Conservation (phyloP, 30 jellyfish, hydroid and myxozoan genomes). For the Cassiopea andromeda region DNA sequence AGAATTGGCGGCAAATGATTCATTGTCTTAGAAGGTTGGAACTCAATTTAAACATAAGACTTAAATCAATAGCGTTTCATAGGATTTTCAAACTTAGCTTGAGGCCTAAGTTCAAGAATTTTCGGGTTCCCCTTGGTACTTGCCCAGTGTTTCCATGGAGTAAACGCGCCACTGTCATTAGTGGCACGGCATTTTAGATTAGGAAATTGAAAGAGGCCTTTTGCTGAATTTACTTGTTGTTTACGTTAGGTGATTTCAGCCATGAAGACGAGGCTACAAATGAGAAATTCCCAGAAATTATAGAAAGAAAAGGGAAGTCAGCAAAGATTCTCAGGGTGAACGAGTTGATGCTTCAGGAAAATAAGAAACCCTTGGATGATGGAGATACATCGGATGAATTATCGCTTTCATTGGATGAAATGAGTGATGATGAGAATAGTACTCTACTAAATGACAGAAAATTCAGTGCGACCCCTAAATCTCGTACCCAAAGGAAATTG, state of each 20-base stretch:
- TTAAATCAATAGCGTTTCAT: too few species aligned
- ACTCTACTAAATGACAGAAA: neutral
- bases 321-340: neutral
- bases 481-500: neutral
- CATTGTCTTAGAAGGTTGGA: too few species aligned
- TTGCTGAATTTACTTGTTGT: neutral
- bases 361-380: neutral
- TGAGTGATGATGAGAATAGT: constrained; percentile 40
- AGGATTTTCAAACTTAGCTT: too few species aligned
- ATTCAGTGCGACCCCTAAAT: neutral
- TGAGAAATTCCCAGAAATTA: neutral
- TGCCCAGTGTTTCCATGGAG: too few species aligned
- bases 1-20: too few species aligned
- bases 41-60: too few species aligned
- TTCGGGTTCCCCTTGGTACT: too few species aligned
- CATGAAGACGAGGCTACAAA: constrained; percentile 41
- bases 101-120: too few species aligned
- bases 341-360: neutral
- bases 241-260: constrained; percentile 39
- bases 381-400: constrained; percentile 70
- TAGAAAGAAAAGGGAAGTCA: neutral
- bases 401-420: constrained; percentile 53
- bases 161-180: neutral
- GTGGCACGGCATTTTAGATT: neutral
- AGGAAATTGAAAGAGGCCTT: too few species aligned